Evolutionary conservation across 1,140 invertebrate species (phyloP).

Genomic region (Rhizoglyphus robini): DNA sequence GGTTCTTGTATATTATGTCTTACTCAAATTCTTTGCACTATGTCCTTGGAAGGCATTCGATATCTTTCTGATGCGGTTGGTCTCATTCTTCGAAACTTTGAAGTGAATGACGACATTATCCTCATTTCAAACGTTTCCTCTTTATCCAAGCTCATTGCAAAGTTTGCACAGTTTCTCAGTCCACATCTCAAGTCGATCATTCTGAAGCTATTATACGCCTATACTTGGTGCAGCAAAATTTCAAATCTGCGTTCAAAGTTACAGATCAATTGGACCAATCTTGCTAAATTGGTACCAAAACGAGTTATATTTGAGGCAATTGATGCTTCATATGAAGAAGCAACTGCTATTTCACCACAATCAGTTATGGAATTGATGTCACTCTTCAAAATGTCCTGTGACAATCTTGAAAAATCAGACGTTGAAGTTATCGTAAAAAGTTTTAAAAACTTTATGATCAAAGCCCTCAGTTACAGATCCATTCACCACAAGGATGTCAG

Average conservation of each 20-base stretch:
- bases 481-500: not conserved
- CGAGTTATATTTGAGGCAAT: slow-evolving; percentile 2
- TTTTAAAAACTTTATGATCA: slow-evolving; percentile 18
- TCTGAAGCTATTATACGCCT: not conserved
- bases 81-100: slow-evolving; percentile 10
- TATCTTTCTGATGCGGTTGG: slow-evolving; percentile 3
- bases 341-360: not conserved
- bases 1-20: slow-evolving; percentile 12
- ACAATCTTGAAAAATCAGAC: not conserved
- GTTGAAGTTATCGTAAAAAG: not conserved
- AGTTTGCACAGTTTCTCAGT: slow-evolving; percentile 16
- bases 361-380: slow-evolving; percentile 6
- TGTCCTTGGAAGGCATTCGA: slow-evolving; percentile 2
- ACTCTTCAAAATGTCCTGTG: slow-evolving; percentile 5
- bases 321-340: slow-evolving; percentile 7
- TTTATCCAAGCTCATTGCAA: slow-evolving; percentile 6
- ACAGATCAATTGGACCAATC: not conserved
- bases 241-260: not conserved
- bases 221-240: not conserved
- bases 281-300: slow-evolving; percentile 16
- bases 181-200: slow-evolving; percentile 9
- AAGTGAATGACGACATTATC: not conserved
- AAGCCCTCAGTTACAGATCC: slow-evolving; percentile 15
- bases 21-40: not conserved
- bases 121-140: slow-evolving; percentile 12